phyloP scores from a whole-genome alignment of 2,888 invertebrate genomes.

The Agapostemon virescens region DNA sequence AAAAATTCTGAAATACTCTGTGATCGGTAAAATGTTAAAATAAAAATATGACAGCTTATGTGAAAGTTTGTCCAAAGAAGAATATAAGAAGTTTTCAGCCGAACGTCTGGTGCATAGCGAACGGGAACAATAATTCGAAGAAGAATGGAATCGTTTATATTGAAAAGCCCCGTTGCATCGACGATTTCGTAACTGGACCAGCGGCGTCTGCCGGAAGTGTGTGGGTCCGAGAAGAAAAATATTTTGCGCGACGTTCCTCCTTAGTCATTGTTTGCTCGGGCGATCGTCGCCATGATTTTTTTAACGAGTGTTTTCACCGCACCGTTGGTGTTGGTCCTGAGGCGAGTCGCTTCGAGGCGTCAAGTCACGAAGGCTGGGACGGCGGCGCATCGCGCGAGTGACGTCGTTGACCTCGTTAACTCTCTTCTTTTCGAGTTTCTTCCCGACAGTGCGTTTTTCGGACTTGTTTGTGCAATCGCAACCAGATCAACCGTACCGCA shows the following conservation, averaged over 20 bases:
- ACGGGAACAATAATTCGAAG: not conserved
- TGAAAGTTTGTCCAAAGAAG: no score
- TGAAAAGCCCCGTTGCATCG: slow-evolving; percentile 10
- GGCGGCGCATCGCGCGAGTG: slow-evolving; percentile 52
- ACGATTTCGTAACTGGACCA: slow-evolving; percentile 16
- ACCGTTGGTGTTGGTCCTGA: slow-evolving; percentile 38
- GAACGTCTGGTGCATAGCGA: no score
- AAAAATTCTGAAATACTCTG: no score
- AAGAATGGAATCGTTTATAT: not conserved
- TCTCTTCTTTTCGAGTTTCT: slow-evolving; percentile 57
- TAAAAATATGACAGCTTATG: no score
- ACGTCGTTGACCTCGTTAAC: slow-evolving; percentile 64
- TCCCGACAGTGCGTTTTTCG: slow-evolving; percentile 49
- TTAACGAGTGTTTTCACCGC: slow-evolving; percentile 44
- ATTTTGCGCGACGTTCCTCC: slow-evolving; percentile 23
- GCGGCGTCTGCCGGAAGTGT: not conserved
- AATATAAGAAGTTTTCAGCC: no score
- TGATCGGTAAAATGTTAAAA: no score
- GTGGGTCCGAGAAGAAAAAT: slow-evolving; percentile 29
- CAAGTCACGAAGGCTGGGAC: slow-evolving; percentile 44
- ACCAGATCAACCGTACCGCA: slow-evolving; percentile 41
- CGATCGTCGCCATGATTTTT: slow-evolving; percentile 44
- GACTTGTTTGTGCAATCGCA: slow-evolving; percentile 56
- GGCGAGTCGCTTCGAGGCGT: slow-evolving; percentile 40
- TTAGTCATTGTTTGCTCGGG: slow-evolving; percentile 13